Percentiles rank a stretch among this genome's conserved stretches.
phyloP scores from a whole-genome alignment of 1,140 invertebrate genomes.

The Oedothorax gibbosus region DNA sequence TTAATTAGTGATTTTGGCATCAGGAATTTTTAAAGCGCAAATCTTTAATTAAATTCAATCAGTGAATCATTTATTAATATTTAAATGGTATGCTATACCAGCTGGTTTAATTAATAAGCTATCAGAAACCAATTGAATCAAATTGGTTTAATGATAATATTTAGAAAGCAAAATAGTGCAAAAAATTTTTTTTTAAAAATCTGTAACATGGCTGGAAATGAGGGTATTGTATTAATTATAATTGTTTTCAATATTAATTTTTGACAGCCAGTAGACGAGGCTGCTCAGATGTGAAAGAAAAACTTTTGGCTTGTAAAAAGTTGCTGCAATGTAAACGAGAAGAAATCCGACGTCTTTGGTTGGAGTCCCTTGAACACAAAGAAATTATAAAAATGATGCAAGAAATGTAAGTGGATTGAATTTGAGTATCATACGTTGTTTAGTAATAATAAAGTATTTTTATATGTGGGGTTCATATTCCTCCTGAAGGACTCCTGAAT shows the following conservation, averaged over 20 bases:
- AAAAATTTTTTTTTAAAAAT: background rate
- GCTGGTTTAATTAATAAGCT: too few species aligned
- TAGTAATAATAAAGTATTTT: background rate
- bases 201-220: background rate
- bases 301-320: conserved; percentile 89
- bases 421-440: background rate
- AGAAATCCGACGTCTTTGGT: conserved; percentile 92
- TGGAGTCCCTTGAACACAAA: conserved; percentile 92
- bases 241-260: conserved; percentile 1
- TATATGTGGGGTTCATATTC: background rate
- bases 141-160: too few species aligned
- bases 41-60: too few species aligned
- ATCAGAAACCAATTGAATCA: too few species aligned
- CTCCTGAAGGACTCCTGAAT: background rate
- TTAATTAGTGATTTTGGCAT: too few species aligned
- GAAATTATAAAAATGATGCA: conserved; percentile 87
- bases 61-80: too few species aligned
- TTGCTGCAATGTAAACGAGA: conserved; percentile 90
- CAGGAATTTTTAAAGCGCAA: too few species aligned
- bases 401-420: conserved; percentile 74
- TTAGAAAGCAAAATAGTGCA: background rate
- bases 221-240: background rate
- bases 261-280: conserved; percentile 79
- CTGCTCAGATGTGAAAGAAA: conserved; percentile 86
- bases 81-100: too few species aligned